Base-by-base conservation (phyloP, 2,113 vertebrate species). In the Scomber scombrus region DNA sequence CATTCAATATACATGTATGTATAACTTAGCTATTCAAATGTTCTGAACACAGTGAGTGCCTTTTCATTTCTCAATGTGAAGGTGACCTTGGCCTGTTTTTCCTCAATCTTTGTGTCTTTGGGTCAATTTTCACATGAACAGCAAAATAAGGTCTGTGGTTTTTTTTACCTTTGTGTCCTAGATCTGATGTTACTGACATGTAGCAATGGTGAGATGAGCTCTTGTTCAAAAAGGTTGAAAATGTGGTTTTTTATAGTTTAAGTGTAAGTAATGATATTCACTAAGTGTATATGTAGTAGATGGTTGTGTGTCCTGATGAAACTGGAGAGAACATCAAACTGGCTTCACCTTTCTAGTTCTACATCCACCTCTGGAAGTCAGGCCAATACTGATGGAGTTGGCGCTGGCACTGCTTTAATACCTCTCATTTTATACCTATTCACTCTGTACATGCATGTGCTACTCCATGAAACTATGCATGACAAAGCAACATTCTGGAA, bases 391-490 rank as follows among this genome's bases (percentile, higher is more conserved):
- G 6, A 9, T 40, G 34, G 23, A 26, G 23, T 26, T 26, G 23
- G 29, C 29, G 2, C n/a, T 70, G 26, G 45, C 9, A 0, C 1
- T 21, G 19, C 51, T 9, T 34, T 9, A 43, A 46, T 72, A 73
- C 64, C 40, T 81, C 73, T 78, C 74, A 69, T 77, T 87, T 65
- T 80, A 60, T 80, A 77, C 8, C 8, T 23, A 46, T 62, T 63
- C 50, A 51, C 56, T 18, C 10, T 61, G 6, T 66, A 52, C 26
- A 47, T 75, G 31, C 45, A 55, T 11, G 26, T 68, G 9, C 19
- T 60, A 61, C 14, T 23, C 12, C 68, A 19, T 31, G 5, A 46
- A 18, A 34, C 23, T 18, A 31, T 0, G 16, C 49, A 61, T 73
- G 43, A 45, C 78, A 64, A 79, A 64, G 43, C 40, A 5, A 23